Conservation (phyloP, 2,797 vertebrate genomes). For the Rhinogobio ventralis region DNA sequence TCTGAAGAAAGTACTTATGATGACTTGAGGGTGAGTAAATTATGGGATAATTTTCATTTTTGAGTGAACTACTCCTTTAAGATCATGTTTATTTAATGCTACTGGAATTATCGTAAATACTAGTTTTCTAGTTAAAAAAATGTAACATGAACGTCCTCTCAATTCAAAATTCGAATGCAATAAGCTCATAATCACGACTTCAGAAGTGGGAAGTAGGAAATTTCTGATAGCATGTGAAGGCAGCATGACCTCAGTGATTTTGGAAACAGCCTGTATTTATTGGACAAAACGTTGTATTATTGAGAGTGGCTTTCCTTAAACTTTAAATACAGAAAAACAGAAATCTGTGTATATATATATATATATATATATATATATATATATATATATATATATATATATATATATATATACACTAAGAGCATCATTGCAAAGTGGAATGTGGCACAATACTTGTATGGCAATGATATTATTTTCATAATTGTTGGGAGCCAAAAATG, state of each 20-base stretch:
- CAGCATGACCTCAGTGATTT: not conserved
- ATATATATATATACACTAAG: not conserved
- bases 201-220: no score
- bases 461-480: not conserved
- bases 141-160: no score
- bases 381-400: not conserved
- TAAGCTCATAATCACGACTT: no score
- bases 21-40: no score
- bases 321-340: not conserved
- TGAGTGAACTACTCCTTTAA: no score
- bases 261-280: not conserved
- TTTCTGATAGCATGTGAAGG: no score
- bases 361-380: not conserved
- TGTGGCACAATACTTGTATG: not conserved
- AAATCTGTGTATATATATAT: not conserved
- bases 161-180: no score
- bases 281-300: not conserved
- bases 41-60: not conserved
- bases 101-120: no score
- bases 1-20: no score
- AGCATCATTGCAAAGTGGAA: not conserved
- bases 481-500: not conserved
- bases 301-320: not conserved
- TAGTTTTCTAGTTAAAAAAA: no score
- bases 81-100: not conserved